Base-by-base conservation (phyloP, 2,113 vertebrate species). In the Tragulus kanchil region DNA sequence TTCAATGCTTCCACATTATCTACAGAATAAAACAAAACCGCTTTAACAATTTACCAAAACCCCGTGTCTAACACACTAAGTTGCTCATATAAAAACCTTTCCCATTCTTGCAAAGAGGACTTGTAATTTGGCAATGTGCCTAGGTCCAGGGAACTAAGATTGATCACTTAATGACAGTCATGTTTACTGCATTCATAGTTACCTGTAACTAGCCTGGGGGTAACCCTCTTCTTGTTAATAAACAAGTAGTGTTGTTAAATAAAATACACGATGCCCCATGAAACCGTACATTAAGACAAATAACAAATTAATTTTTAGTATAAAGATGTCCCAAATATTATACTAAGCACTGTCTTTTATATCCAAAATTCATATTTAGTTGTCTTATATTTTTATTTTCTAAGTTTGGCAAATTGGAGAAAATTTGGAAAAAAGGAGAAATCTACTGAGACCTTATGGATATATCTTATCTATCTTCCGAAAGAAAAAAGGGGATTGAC, bases 101-200 rank as follows among this genome's bases (percentile, higher is more conserved):
- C 48, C 31, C 4, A 1, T 17, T 1, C 4, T 45, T 50, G 23
- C 1, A 15, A 52, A 14, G 0, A 8, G 25, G 0, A 79, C 9
- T 17, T 15, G 13, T 59, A 13, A 31, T 54, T 5, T 45, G 56
- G 17, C 31, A 6, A 5, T 25, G 42, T 78, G 16, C 15, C 13
- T 77, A n/a, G 14, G 6, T 7, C 71, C 8, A 23, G 0, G 17
- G 6, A 28, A 21, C 4, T 45, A 8, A 48, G 31, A 4, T 62
- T 19, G 0, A 28, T 64, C 77, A 13, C 23, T 52, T 28, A 21
- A 28, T 45, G 48, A 65, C 2, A 15, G 13, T 8, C 9, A 15
- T 2, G n/a, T 3, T 16, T 36, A 6, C 3, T 61, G 3, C 6
- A 14, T 26, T 28, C 7, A 1, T 11, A 36, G 25, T 26, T 31